Base-by-base conservation (phyloP, 2,888 invertebrate species). In the Rotaria socialis region DNA sequence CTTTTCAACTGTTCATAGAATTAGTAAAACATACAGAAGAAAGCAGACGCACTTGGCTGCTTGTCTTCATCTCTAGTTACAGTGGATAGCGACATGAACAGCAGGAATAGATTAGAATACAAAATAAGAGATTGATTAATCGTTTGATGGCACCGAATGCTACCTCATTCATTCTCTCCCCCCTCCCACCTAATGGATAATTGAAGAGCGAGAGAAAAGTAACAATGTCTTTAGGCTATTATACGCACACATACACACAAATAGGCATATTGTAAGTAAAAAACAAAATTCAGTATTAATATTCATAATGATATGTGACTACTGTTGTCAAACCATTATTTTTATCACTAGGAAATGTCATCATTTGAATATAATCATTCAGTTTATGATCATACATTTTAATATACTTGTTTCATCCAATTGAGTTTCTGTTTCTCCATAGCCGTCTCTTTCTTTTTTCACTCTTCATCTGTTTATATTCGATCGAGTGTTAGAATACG, bases 81-180 rank as follows among this genome's bases (percentile, higher is more conserved):
- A 67, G 14, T 67, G 67, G 67, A 67, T 67, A 67, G 67, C 35
- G 67, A 67, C 67, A 67, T 67, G 67, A 27, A 27, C 35, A 67
- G 67, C 35, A 67, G 67, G 27, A 60, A 24, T 27, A 67, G 67
- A 67, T 35, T 35, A 67, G 67, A 67, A 19, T 67, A 27, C 16
- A 67, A 67, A 16, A 67, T 67, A 19, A 67, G 19, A 67, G 67
- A 67, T 19, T 67, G 67, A 19, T 35, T 67, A 16, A 67, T 67
- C 67, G 11, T 67, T 67, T 67, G 67, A 67, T 67, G 67, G 67
- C 35, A 67, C 35, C 67, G 67, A 35, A 35, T 35, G 16, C 35
- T 67, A 41, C 19, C 35, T 19, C 2, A 2, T 67, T 67, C 35
- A 16, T 19, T 67, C 67, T 35, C 67, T 35, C 35, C 35, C 35